These are phyloP conservation scores for Kryphioiulus occultus DNA, from an alignment of 2,888 invertebrate genomes.

Conservation along the genomic window DNA sequence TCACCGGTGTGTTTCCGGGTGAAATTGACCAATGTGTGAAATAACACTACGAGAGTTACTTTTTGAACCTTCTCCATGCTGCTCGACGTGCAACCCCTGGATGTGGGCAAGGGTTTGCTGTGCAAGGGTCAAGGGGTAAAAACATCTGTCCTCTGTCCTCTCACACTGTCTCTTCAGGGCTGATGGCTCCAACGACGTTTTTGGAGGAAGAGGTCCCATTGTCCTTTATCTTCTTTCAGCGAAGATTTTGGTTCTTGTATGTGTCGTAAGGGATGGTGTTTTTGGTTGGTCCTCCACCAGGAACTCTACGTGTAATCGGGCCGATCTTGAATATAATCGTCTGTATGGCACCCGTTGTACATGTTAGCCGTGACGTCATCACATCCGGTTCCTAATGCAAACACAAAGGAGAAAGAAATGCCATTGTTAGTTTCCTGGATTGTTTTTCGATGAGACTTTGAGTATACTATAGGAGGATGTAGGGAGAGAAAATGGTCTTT, in stretches of 20 bases:
- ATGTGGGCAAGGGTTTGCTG: conserved; percentile 20
- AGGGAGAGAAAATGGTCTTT: background rate
- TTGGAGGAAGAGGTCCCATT: conserved; percentile 12
- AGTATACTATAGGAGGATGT: conserved; percentile 27
- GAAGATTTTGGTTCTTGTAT: conserved; percentile 31
- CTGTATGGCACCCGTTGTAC: conserved; percentile 51
- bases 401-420: conserved; percentile 39
- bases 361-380: conserved; percentile 51
- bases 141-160: background rate
- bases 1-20: background rate
- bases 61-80: conserved; percentile 26
- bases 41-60: conserved; percentile 8
- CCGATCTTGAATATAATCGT: conserved; percentile 50
- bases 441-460: conserved; percentile 23
- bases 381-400: conserved; percentile 48
- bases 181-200: conserved; percentile 20
- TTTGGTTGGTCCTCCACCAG: conserved; percentile 29
- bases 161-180: background rate
- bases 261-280: conserved; percentile 26
- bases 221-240: conserved; percentile 16
- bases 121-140: background rate
- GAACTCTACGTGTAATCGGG: conserved; percentile 50
- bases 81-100: conserved; percentile 21
- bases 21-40: background rate
- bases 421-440: conserved; percentile 14